Percentiles rank a stretch among this genome's conserved stretches.
phyloP scores from a whole-genome alignment of 2,113 vertebrate genomes.

The Oenanthe oenanthe region DNA sequence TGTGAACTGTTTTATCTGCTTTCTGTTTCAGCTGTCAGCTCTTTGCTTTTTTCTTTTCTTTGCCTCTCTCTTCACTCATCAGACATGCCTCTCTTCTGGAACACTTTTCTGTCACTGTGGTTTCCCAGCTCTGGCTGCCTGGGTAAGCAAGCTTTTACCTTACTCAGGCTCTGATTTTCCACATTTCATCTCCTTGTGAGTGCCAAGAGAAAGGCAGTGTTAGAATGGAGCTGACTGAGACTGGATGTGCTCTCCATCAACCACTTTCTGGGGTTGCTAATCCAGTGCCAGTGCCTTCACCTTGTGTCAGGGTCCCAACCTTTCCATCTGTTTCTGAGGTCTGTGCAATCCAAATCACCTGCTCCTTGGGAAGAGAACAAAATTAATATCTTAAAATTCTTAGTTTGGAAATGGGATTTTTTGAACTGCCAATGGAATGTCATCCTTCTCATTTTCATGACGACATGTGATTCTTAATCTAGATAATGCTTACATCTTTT shows the following conservation, averaged over 20 bases:
- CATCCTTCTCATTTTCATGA: background rate
- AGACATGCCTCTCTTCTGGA: background rate
- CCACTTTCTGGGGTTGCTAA: background rate
- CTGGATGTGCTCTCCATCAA: background rate
- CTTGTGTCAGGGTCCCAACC: background rate
- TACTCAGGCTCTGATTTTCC: background rate
- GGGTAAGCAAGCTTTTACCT: background rate
- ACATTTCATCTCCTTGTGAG: background rate
- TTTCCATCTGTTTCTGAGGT: background rate
- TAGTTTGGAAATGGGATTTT: background rate
- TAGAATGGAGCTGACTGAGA: fast-evolving
- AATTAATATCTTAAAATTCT: background rate
- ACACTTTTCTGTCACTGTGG: background rate
- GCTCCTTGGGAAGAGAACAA: background rate
- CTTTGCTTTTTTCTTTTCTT: background rate
- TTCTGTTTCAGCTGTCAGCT: slow-evolving; percentile 6
- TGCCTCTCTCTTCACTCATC: background rate
- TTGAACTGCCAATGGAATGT: background rate
- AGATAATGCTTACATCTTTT: background rate
- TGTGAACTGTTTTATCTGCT: background rate
- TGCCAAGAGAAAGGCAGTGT: background rate
- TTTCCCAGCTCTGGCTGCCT: background rate
- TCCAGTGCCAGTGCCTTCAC: background rate
- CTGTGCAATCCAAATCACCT: background rate
- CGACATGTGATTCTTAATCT: background rate